Percentiles rank a stretch among this genome's conserved stretches.
These are phyloP conservation scores for Metaphire vulgaris DNA, from an alignment of 1,140 invertebrate species.

Conservation along the genomic window DNA sequence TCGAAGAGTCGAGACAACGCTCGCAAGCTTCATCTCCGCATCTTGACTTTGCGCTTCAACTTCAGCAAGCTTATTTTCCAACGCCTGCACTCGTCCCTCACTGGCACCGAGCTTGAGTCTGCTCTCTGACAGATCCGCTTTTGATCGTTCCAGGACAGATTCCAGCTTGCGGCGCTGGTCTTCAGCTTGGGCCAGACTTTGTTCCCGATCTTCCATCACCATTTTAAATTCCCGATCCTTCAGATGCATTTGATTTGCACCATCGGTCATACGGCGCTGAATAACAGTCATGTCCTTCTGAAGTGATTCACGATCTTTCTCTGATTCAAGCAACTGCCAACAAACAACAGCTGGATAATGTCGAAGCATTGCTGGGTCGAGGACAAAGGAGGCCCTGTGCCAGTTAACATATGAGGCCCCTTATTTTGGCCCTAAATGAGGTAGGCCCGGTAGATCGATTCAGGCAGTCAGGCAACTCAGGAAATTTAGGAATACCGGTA, in stretches of 20 bases:
- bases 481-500: no score
- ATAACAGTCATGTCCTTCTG: neutral
- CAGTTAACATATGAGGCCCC: no score
- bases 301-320: neutral
- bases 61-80: conserved; percentile 70
- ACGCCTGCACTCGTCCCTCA: conserved; percentile 72
- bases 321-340: neutral
- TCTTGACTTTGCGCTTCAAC: conserved; percentile 71
- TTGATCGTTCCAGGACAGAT: conserved; percentile 75
- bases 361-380: no score
- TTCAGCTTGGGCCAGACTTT: neutral
- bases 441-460: no score
- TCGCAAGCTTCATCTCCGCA: conserved; percentile 71
- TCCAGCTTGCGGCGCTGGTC: conserved; percentile 74
- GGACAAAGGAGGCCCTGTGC: no score
- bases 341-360: no score
- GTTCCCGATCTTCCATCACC: neutral
- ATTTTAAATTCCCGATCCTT: neutral
- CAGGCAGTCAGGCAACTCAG: no score
- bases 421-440: no score
- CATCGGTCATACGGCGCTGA: neutral
- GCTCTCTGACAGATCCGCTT: conserved; percentile 63
- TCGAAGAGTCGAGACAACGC: conserved; percentile 70
- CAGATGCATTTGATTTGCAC: neutral
- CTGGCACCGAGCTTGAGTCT: conserved; percentile 71